phyloP scores from a whole-genome alignment of 2,113 vertebrate species.

The Theristicus caerulescens region DNA sequence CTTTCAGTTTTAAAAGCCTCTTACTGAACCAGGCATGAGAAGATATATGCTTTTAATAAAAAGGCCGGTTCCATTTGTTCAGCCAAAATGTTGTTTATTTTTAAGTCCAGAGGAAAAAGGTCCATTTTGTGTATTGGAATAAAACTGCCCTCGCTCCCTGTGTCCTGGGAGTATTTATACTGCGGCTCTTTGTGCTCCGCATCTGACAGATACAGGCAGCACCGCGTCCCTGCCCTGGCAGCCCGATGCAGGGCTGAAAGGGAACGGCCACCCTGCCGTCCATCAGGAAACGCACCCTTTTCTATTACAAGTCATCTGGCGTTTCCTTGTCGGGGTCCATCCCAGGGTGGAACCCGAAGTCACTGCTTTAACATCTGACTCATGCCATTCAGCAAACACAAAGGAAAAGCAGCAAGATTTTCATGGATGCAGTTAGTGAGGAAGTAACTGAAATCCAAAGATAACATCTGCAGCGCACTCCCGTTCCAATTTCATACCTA shows the following conservation, averaged over 20 bases:
- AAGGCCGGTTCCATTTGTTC: not conserved
- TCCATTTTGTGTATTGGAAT: not conserved
- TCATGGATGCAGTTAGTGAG: not conserved
- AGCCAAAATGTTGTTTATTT: constrained; percentile 39
- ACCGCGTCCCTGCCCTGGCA: not conserved
- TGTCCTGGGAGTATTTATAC: not conserved
- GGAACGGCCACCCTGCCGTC: fast-evolving
- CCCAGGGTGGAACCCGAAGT: constrained; percentile 18
- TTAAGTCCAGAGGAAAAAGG: constrained; percentile 1
- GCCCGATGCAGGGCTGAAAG: not conserved
- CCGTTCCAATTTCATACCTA: not conserved
- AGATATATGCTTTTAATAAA: not conserved
- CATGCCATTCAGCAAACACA: not conserved
- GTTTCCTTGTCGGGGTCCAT: not conserved
- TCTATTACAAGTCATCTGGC: not conserved
- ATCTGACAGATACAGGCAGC: not conserved
- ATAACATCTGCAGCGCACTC: constrained; percentile 10
- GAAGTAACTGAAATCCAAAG: constrained; percentile 22
- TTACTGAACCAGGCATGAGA: not conserved
- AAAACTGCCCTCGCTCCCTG: not conserved
- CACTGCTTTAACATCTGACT: not conserved
- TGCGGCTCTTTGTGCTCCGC: not conserved
- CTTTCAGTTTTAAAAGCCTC: not conserved
- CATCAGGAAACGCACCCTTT: fast-evolving
- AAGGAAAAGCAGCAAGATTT: constrained; percentile 1